Base-by-base conservation (phyloP, 2,888 invertebrate genomes). In the Chalcis sispes region DNA sequence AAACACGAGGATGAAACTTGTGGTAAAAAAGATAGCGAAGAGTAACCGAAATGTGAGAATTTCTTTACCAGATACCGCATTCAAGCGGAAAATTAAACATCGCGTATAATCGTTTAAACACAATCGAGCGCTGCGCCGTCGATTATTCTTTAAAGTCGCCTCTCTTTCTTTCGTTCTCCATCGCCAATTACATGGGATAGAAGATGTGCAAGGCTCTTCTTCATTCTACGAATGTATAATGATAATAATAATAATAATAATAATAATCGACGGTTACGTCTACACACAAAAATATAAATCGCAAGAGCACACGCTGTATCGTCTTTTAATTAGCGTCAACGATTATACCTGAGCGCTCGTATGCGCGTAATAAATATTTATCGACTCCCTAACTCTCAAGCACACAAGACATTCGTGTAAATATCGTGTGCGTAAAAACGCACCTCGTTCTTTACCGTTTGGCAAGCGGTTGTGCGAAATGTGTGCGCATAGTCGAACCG, bases 301-400 rank as follows among this genome's bases (percentile, higher is more conserved):
- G 40, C 18, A 40, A 32, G 64, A 20, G 50, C 40, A 40, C 15
- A 40, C 29, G 23, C 48, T 10, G 25, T 36, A 50, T 70, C 59
- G 70, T 23, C 70, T 61, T 70, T 70, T 70, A 70, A 70, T 70
- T 70, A 70, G 52, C 50, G 59, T 40, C 61, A 61, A 70, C 70
- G 40, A 25, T n/a, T n/a, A n/a, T n/a, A 52, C 61, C 50, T 61
- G 40, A 42, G 18, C 69, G 23, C 25, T 27, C 1, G 3, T 27
- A 25, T n/a, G 56, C 20, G 25, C 40, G 23, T 59, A 69, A 52
- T 52, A 61, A 69, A 69, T 61, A 61, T 48, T 52, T 61, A 61
- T 27, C 66, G n/a, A 13, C 61, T 13, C 32, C 20, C 48, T 13
- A 10, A 27, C 27, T 18, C 50, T 10, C 27, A 27, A 70, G 61